Evolutionary conservation across 2,113 vertebrate genomes (phyloP), one percentile per base, ranked within the genome.

Genomic region (Gavialis gangeticus): DNA sequence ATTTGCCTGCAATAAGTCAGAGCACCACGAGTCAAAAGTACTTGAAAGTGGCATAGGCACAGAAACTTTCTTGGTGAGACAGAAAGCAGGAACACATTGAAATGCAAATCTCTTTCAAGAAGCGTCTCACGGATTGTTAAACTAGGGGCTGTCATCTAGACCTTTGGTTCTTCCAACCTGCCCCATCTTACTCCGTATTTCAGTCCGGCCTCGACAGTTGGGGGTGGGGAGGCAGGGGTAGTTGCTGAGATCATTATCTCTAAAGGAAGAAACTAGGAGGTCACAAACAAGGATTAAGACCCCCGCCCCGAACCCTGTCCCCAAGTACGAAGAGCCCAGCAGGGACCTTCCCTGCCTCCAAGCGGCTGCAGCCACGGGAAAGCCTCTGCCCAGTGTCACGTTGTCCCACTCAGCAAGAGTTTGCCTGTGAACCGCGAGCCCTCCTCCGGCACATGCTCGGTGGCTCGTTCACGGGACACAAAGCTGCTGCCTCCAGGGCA

Each of bases 391-490:
- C 12, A 91, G 19, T 76, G 25, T 14, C 13, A 5, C 59, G 76
- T 69, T 63, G 64, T 18, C 28, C 69, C 79, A 66, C 21, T 66
- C 67, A 95, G 89, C 96, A 96, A 96, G 92, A 96, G 94, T 96
- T 97, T 86, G 93, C 78, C 87, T 85, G 56, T 2, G 83, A 66
- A 73, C 86, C 82, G 30, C 80, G 58, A 82, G 5, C 22, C 60
- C 66, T 34, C 5, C 86, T 93, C 62, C 34, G 57, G 56, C 69
- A 80, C 92, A 73, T 14, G 5, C 46, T 73, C 21, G 22, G 13
- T 46, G 69, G 69, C 69, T 46, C 17, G 21, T 69, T 46, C 46
- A 22, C 69, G 9, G 46, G 69, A 73, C 12, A 15, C 24, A 73
- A 2, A 19, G 46, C 21, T 24, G 25, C 34, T 73, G 34, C 46